Conservation (phyloP, 1,140 invertebrate genomes). For the Conopomorpha cramerella region DNA sequence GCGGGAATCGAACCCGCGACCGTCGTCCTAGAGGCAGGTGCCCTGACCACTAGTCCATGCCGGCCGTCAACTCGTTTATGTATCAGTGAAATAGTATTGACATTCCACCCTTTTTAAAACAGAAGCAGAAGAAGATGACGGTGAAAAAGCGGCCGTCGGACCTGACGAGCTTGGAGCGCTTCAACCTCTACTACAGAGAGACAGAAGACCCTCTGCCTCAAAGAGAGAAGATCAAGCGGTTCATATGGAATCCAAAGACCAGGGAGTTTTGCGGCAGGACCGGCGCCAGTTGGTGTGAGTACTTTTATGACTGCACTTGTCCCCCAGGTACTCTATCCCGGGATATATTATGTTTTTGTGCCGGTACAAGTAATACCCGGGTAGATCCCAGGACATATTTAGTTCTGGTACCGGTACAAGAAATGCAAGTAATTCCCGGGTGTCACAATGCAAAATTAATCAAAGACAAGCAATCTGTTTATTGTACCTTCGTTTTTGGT, state of each 20-base stretch:
- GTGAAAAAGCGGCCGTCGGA: slow-evolving; percentile 52
- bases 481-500: too few species aligned
- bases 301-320: too few species aligned
- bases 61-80: too few species aligned
- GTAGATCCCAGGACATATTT: too few species aligned
- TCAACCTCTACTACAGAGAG: slow-evolving; percentile 66
- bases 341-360: too few species aligned
- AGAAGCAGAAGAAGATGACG: slow-evolving; percentile 24
- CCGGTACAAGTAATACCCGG: slow-evolving; percentile 1
- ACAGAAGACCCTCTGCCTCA: slow-evolving; percentile 59
- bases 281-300: slow-evolving; percentile 74
- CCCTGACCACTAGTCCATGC: too few species aligned
- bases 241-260: slow-evolving; percentile 71
- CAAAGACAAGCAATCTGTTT: too few species aligned
- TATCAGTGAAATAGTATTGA: slow-evolving; percentile 3
- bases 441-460: too few species aligned
- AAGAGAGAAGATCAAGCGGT: slow-evolving; percentile 64
- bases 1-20: too few species aligned
- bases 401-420: too few species aligned
- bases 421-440: too few species aligned
- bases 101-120: background rate
- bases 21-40: too few species aligned
- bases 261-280: slow-evolving; percentile 71
- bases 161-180: slow-evolving; percentile 60
- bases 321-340: slow-evolving; percentile 2